These are phyloP conservation scores for Sceloporus tristichus DNA, from an alignment of 2,113 vertebrate species.

Conservation along the genomic window DNA sequence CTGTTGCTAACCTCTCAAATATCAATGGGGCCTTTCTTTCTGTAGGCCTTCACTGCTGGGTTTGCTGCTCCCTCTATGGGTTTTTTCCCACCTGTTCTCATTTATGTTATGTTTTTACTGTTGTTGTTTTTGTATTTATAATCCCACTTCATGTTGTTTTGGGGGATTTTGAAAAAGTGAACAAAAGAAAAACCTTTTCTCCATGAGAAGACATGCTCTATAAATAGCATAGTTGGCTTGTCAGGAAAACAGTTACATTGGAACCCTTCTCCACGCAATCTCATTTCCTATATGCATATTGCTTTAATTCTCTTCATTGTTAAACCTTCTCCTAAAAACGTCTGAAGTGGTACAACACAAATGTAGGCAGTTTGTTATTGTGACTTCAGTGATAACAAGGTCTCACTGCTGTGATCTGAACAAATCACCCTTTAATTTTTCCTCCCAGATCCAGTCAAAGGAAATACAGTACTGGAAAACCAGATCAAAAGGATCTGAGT, in stretches of 20 bases:
- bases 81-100: background rate
- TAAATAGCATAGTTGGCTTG: background rate
- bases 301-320: background rate
- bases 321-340: background rate
- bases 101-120: background rate
- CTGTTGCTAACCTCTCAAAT: background rate
- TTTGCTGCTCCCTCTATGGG: background rate
- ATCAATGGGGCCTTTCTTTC: background rate
- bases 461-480: constrained; percentile 86
- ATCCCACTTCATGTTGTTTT: background rate
- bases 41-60: background rate
- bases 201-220: background rate
- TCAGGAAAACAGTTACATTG: background rate
- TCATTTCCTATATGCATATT: background rate
- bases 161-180: background rate
- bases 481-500: constrained; percentile 87
- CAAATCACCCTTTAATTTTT: background rate
- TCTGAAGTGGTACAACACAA: background rate
- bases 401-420: background rate
- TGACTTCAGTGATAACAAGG: background rate
- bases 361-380: background rate
- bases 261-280: background rate
- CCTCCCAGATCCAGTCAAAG: constrained; percentile 79
- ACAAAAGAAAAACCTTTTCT: background rate
- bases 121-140: background rate